These are phyloP conservation scores for Lontra canadensis DNA, from an alignment of 2,113 vertebrate genomes.

Conservation along the genomic window DNA sequence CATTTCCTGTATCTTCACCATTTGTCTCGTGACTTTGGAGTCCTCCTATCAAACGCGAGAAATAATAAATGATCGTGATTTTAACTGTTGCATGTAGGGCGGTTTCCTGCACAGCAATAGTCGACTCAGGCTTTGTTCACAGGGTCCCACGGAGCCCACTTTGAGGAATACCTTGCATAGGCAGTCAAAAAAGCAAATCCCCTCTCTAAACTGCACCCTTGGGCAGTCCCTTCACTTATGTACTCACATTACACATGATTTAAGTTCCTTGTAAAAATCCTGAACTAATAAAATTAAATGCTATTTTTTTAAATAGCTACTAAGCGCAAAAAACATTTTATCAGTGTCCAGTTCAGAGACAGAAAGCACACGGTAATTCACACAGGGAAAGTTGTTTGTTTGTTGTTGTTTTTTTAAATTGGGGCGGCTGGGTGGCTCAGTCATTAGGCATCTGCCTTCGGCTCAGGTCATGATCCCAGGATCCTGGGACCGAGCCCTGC, in stretches of 20 bases:
- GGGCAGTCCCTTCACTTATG: background rate
- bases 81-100: background rate
- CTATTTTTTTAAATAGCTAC: background rate
- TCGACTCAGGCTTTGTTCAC: background rate
- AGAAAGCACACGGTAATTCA: background rate
- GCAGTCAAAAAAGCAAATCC: conserved; percentile 57
- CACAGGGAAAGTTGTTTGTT: background rate
- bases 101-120: background rate
- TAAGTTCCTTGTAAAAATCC: conserved; percentile 51
- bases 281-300: conserved; percentile 49
- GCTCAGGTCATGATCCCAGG: no score
- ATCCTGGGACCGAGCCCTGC: no score
- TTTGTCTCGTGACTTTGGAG: background rate
- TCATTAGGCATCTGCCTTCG: no score
- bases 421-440: no score
- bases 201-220: background rate
- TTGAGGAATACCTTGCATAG: background rate
- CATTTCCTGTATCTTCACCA: background rate
- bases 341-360: background rate
- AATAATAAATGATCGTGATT: background rate
- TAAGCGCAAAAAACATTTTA: conserved; percentile 29
- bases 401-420: no score
- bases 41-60: background rate
- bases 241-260: conserved; percentile 15
- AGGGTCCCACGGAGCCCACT: background rate